Conservation (phyloP, 1,140 invertebrate genomes). For the Druon quercuslanigerum region DNA sequence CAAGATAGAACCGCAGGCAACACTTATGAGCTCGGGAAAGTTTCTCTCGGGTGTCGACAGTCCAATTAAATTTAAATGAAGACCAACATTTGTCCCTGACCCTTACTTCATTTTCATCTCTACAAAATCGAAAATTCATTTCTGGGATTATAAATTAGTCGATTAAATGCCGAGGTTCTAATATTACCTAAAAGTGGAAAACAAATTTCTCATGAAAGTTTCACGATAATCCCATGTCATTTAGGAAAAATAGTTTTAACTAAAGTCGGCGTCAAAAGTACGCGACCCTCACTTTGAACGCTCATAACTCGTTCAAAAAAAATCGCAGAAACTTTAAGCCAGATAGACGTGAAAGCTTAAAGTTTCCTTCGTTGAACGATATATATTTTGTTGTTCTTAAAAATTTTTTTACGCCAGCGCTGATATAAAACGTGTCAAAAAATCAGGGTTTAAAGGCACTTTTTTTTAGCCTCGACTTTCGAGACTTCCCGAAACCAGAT, state of each 20-base stretch:
- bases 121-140: background rate
- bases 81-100: conserved; percentile 1
- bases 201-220: conserved; percentile 2
- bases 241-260: background rate
- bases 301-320: no score
- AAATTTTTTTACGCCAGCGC: no score
- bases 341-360: no score
- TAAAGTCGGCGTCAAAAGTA: background rate
- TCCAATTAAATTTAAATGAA: conserved; percentile 30
- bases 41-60: conserved; percentile 23
- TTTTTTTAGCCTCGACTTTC: no score
- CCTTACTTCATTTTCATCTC: background rate
- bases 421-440: no score
- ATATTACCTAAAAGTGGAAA: conserved; percentile 16
- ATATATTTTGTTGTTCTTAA: no score
- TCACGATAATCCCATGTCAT: background rate
- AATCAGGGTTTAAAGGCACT: no score
- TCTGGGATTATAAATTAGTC: conserved; percentile 4
- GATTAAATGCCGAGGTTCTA: background rate
- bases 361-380: no score
- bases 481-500: no score
- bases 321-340: no score
- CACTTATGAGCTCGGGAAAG: conserved; percentile 13
- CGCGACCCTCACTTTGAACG: no score
- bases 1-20: conserved; percentile 9